Conservation (phyloP, 2,888 invertebrate species). For the Agrilus mali region DNA sequence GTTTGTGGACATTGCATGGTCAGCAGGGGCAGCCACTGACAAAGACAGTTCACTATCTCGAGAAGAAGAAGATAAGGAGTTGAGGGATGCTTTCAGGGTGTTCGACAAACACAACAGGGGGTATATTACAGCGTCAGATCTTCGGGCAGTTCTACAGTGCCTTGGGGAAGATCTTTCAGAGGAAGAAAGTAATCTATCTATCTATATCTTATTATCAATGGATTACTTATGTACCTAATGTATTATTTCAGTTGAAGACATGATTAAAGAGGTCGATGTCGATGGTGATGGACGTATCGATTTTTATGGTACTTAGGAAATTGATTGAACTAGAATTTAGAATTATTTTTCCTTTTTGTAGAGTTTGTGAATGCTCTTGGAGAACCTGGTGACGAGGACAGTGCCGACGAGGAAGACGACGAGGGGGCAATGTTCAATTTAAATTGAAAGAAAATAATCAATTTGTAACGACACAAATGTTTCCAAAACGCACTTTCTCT, state of each 20-base stretch:
- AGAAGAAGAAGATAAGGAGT: slow-evolving; percentile 71
- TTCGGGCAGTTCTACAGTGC: slow-evolving; percentile 77
- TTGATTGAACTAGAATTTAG: too few species aligned
- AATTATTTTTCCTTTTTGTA: slow-evolving; percentile 26
- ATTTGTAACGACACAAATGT: not conserved
- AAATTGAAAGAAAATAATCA: not conserved
- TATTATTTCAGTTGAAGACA: slow-evolving; percentile 71
- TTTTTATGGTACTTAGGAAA: slow-evolving; percentile 89
- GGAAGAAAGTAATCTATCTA: slow-evolving; percentile 75
- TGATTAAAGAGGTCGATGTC: slow-evolving; percentile 93
- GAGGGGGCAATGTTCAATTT: slow-evolving; percentile 13
- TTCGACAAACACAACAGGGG: slow-evolving; percentile 89
- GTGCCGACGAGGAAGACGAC: slow-evolving; percentile 63
- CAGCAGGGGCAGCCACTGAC: slow-evolving; percentile 27
- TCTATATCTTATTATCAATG: too few species aligned
- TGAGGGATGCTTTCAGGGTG: slow-evolving; percentile 76
- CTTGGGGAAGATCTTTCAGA: slow-evolving; percentile 80
- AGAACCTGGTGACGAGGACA: slow-evolving; percentile 61
- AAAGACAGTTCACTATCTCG: slow-evolving; percentile 45
- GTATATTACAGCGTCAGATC: slow-evolving; percentile 79
- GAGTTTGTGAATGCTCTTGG: slow-evolving; percentile 77
- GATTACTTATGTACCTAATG: too few species aligned
- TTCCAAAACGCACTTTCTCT: too few species aligned
- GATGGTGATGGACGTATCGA: slow-evolving; percentile 90
- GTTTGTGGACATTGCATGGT: slow-evolving; percentile 62